Evolutionary conservation across 2,113 vertebrate species (phyloP), one percentile per base, ranked within the genome.

Genomic region (Austrofundulus limnaeus): DNA sequence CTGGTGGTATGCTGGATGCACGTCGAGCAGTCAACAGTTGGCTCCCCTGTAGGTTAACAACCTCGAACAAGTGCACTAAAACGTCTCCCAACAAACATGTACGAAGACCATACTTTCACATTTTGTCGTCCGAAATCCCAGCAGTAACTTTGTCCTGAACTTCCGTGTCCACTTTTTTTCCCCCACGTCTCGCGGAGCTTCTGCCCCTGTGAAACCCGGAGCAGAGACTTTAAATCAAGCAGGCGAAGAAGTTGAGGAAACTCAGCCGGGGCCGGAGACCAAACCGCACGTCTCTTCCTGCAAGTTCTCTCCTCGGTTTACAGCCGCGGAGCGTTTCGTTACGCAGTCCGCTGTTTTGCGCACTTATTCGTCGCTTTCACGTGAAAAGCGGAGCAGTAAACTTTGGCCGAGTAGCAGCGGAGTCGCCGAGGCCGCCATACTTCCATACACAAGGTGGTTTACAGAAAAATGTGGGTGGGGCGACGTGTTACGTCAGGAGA

Each of bases 381-480:
- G 64, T 79, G 73, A 61, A 86, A 87, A 73, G 67, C 68, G 42
- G 25, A 67, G 66, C 71, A 59, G 41, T 72, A 78, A 87, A 89
- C 88, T 85, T 82, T 79, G 80, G 74, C 78, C 85, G 72, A 77
- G 70, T 41, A 58, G 54, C 61, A 65, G 45, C 53, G 57, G 73
- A 62, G 72, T 87, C 81, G 88, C 85, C 77, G 77, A 74, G 71
- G 89, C 89, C 89, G 91, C 92, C 92, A 93, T 93, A 86, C 89
- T 93, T 90, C 85, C 87, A 85, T 85, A 91, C 81, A 91, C 89
- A 91, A 91, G 88, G 89, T 91, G 85, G 87, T 91, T 86, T 79
- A 85, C 87, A 82, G 61, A 89, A 89, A 76, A 83, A 83, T 85
- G 85, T 85, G 89, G 88, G 83, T 85, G 88, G 80, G 75, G 51